A percentile compares a stretch with the other conserved stretches of the same genome.
phyloP scores from a whole-genome alignment of 2,113 vertebrate genomes.

The Sclerurus mexicanus region DNA sequence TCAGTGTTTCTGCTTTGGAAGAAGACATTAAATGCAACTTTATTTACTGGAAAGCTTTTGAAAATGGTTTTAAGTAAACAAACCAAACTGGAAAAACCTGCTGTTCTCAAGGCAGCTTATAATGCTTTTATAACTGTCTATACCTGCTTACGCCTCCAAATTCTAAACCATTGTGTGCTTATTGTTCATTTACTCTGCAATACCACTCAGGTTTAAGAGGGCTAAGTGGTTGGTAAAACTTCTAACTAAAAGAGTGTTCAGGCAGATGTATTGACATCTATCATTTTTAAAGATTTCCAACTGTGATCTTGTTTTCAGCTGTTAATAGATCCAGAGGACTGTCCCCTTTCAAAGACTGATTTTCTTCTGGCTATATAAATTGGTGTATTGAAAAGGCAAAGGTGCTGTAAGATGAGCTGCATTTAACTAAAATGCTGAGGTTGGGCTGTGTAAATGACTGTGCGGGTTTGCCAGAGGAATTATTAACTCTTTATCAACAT shows the following conservation, averaged over 20 bases:
- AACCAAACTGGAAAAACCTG: not conserved
- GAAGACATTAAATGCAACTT: not conserved
- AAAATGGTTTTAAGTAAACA: constrained; percentile 18
- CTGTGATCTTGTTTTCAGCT: not conserved
- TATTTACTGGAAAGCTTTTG: constrained; percentile 31
- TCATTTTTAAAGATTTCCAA: not conserved
- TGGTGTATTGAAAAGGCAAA: not conserved
- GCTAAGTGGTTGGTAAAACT: not conserved
- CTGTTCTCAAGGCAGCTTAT: not conserved
- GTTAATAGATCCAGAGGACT: not conserved
- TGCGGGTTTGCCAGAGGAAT: not conserved
- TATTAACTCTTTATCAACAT: not conserved
- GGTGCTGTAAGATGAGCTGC: not conserved
- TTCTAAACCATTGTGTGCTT: not conserved
- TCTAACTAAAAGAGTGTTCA: not conserved
- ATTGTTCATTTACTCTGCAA: not conserved
- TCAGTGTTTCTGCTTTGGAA: constrained; percentile 3
- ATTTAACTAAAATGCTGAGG: not conserved
- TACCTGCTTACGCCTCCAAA: not conserved
- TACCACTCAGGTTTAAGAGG: not conserved
- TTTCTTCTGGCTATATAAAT: not conserved
- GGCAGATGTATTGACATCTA: not conserved
- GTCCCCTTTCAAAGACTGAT: not conserved
- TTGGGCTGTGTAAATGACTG: not conserved
- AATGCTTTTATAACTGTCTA: not conserved